Conservation (phyloP, 2,888 invertebrate genomes). For the Mythimna albipuncta region DNA sequence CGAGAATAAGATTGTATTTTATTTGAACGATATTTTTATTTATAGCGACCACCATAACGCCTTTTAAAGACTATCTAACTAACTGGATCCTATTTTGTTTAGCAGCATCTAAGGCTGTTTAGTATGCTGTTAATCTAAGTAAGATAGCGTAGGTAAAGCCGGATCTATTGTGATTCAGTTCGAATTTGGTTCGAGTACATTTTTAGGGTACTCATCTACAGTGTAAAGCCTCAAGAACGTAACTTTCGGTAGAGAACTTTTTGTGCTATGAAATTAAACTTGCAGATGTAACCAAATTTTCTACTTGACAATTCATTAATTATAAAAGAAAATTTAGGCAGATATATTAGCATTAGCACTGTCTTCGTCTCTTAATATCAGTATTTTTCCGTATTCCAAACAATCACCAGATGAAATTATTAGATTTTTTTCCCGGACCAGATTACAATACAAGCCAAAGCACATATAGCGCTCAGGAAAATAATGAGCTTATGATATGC, state of each 20-base stretch:
- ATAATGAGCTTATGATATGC: background rate
- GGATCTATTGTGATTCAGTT: background rate
- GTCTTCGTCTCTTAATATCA: background rate
- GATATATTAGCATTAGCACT: background rate
- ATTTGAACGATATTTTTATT: conserved; percentile 5
- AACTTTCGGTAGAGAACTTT: too few species aligned
- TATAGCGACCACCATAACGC: conserved; percentile 9
- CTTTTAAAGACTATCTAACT: conserved; percentile 22
- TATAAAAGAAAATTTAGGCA: background rate
- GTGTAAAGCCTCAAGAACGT: too few species aligned
- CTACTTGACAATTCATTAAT: too few species aligned
- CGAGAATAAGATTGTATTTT: background rate
- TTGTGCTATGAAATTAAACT: too few species aligned
- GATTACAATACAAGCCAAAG: background rate
- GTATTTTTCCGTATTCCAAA: background rate
- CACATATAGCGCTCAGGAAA: background rate
- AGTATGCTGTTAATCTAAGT: conserved; percentile 7
- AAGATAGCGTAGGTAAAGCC: conserved; percentile 2
- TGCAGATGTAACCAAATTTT: too few species aligned
- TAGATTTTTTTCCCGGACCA: background rate
- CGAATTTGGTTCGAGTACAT: too few species aligned
- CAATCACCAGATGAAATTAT: background rate
- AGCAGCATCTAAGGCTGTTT: conserved; percentile 17
- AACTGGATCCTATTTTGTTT: conserved; percentile 46
- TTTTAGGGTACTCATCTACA: too few species aligned